Conservation (phyloP, 2,113 vertebrate species). For the Dendropsophus ebraccatus region DNA sequence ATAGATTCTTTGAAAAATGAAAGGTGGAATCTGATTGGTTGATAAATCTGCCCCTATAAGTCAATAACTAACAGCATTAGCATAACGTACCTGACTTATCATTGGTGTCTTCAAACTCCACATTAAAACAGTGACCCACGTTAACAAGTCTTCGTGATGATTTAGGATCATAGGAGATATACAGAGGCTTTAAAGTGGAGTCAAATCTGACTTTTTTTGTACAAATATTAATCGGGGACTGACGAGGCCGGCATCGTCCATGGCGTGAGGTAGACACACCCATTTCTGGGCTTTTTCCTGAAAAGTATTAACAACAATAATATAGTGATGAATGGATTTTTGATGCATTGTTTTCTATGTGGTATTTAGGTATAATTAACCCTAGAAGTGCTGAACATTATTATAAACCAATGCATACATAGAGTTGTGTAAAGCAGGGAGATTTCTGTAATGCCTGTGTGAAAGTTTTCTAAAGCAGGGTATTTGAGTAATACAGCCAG, state of each 20-base stretch:
- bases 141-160: slow-evolving; percentile 89
- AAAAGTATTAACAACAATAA: background rate
- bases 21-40: too few species aligned
- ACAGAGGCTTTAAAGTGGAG: slow-evolving; percentile 78
- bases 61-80: too few species aligned
- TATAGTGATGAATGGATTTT: background rate
- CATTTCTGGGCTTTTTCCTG: slow-evolving; percentile 19
- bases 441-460: background rate
- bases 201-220: slow-evolving; percentile 78
- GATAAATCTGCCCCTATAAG: too few species aligned
- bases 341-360: background rate
- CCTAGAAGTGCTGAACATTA: background rate
- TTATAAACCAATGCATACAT: background rate
- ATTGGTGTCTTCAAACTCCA: slow-evolving; percentile 86
- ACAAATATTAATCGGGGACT: slow-evolving; percentile 93
- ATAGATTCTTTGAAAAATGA: too few species aligned
- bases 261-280: background rate
- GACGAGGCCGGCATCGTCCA: slow-evolving; percentile 66
- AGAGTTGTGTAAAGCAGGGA: background rate
- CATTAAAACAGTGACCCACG: slow-evolving; percentile 90
- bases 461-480: too few species aligned
- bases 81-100: slow-evolving; percentile 86
- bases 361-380: background rate
- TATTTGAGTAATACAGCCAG: background rate
- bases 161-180: slow-evolving; percentile 82